Conservation (phyloP, 1,140 invertebrate species). For the Ptiloglossa arizonensis region DNA sequence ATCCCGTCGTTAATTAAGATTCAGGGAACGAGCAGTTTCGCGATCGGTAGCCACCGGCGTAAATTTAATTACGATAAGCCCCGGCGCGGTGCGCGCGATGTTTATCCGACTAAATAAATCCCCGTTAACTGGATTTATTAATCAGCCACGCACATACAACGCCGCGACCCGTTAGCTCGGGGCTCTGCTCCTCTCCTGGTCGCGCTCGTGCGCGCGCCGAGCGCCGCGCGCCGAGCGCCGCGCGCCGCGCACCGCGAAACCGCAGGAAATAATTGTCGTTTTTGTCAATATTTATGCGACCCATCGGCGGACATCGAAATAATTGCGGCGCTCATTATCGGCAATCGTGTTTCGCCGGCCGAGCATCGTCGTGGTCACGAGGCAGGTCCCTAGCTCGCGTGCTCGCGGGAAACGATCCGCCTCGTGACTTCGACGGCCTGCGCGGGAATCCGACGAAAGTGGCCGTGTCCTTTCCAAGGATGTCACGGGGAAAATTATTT, state of each 20-base stretch:
- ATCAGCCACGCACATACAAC: constrained; percentile 47
- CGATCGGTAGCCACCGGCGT: constrained; percentile 36
- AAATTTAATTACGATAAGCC: constrained; percentile 49
- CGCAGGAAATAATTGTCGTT: constrained; percentile 50
- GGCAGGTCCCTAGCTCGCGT: constrained; percentile 30
- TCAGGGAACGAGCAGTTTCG: constrained; percentile 38
- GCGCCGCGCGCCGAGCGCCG: no score
- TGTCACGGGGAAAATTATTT: background rate
- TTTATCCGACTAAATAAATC: constrained; percentile 50
- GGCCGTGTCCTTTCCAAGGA: background rate
- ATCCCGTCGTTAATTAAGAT: constrained; percentile 43
- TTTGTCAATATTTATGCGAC: constrained; percentile 55
- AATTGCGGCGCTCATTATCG: constrained; percentile 60
- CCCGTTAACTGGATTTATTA: constrained; percentile 53
- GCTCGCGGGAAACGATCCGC: constrained; percentile 31
- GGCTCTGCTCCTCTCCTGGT: no score
- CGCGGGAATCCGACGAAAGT: constrained; percentile 4
- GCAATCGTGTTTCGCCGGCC: constrained; percentile 38
- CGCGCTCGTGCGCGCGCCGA: no score
- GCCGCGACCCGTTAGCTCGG: constrained; percentile 39
- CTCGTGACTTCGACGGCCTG: constrained; percentile 38
- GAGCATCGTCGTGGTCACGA: constrained; percentile 36
- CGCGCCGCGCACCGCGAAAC: constrained; percentile 1
- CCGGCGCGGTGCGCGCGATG: constrained; percentile 20
- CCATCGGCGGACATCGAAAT: constrained; percentile 45